A percentile compares a stretch with the other conserved stretches of the same genome.
Evolutionary conservation across 2,797 vertebrate genomes (phyloP).

Genomic region (Erpetoichthys calabaricus): DNA sequence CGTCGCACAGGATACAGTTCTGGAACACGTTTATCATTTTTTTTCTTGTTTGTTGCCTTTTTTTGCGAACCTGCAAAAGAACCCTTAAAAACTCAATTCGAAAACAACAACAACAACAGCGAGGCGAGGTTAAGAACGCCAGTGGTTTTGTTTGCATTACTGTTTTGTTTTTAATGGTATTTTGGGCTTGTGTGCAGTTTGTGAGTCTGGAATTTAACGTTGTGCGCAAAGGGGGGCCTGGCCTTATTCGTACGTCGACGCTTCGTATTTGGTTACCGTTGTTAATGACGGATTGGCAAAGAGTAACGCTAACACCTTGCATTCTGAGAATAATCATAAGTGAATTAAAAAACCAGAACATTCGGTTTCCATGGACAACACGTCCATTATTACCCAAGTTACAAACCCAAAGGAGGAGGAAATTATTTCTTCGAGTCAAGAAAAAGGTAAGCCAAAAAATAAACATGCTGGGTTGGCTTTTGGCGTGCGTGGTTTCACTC

Average conservation of each 20-base stretch:
- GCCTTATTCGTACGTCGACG: slow-evolving; percentile 19
- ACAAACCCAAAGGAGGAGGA: slow-evolving; percentile 98
- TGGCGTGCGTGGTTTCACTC: too few species aligned
- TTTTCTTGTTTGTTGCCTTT: too few species aligned
- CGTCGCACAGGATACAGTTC: too few species aligned
- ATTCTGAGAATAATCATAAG: slow-evolving; percentile 26
- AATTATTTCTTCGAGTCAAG: slow-evolving; percentile 59
- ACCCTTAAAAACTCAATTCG: too few species aligned
- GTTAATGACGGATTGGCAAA: slow-evolving; percentile 21
- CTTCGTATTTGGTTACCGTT: slow-evolving; percentile 24
- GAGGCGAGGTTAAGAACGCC: too few species aligned
- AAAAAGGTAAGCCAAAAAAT: slow-evolving; percentile 49
- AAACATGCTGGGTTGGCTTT: slow-evolving; percentile 2
- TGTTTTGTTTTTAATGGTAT: background rate
- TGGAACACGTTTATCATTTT: too few species aligned
- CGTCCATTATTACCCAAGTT: slow-evolving; percentile 99
- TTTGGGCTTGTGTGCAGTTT: slow-evolving; percentile 3
- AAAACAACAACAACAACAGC: too few species aligned
- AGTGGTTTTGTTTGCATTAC: too few species aligned
- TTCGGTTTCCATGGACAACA: slow-evolving; percentile 92
- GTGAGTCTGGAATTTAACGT: slow-evolving; percentile 36
- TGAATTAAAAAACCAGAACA: slow-evolving; percentile 35
- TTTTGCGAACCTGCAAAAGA: too few species aligned
- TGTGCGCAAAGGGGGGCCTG: slow-evolving; percentile 19
- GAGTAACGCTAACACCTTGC: slow-evolving; percentile 16